Evolutionary conservation across 2,888 invertebrate species (phyloP), one percentile per base, ranked within the genome.

Genomic region (Polymixis lichenea): DNA sequence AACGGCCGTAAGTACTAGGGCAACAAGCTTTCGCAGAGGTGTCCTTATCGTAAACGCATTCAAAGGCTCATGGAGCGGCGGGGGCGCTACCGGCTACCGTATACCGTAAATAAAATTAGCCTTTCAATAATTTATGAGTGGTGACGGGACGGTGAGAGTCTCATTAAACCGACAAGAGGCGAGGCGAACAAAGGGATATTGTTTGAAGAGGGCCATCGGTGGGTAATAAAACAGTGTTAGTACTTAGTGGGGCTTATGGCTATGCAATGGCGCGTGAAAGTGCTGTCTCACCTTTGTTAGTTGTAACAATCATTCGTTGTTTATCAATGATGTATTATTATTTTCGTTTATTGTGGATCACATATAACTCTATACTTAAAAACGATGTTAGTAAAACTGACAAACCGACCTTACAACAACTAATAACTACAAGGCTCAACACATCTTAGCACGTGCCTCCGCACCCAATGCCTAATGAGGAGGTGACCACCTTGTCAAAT

Each of bases 141-240:
- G 82, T 86, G 87, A 83, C 83, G 83, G 86, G 75, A 66, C 85
- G 86, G 85, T 84, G 84, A 85, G 80, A 86, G 84, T 85, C 87
- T 90, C 90, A 89, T 91, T 91, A 90, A 91, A 89, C 87, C 79
- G 84, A 82, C 86, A 87, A 88, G 85, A 81, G 86, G 87, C 75
- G 87, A 86, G 75, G 80, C 75, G 88, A 89, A 93, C 92, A 93
- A 93, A 92, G 90, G 89, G 87, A 88, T 90, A 91, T 92, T 92
- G 91, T 92, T 91, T 88, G 87, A 86, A 86, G 86, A 88, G 86
- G 87, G 86, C 87, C 83, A 84, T 75, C 60, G 72, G 49, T 72
- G 61, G 56, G 80, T 67, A 72, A 75, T 85, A 86, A 85, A 86
- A 84, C 60, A 51, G 76, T 84, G 74, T 81, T 75, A 67, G 85